Conservation (phyloP, 2,113 vertebrate genomes). For the Stigmatopora argus region DNA sequence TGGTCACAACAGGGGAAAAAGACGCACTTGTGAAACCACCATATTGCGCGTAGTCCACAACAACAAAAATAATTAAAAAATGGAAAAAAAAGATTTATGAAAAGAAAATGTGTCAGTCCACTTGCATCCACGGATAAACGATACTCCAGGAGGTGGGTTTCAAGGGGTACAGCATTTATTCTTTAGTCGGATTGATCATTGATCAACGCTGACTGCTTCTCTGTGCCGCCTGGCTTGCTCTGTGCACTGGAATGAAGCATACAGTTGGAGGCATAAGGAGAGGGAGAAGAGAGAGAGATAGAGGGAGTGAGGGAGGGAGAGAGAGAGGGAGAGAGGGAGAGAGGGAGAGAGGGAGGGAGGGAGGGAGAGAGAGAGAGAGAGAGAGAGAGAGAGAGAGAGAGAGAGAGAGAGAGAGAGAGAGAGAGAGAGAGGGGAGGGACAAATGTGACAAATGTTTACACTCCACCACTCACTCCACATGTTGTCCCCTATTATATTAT, state of each 20-base stretch:
- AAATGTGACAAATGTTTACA: too few species aligned
- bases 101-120: conserved; percentile 22
- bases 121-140: conserved; percentile 31
- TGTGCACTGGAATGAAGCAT: conserved; percentile 67
- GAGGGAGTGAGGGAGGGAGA: conserved; percentile 2
- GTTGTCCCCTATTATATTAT: conserved; percentile 26
- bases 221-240: conserved; percentile 53
- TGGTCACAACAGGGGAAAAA: conserved; percentile 28
- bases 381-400: background rate
- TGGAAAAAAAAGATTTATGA: background rate
- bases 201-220: conserved; percentile 41
- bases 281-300: background rate
- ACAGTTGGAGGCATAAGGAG: conserved; percentile 43
- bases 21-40: conserved; percentile 36
- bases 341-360: too few species aligned
- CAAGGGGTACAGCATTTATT: conserved; percentile 49
- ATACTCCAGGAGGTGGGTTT: conserved; percentile 40
- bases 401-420: conserved; percentile 18
- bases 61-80: background rate
- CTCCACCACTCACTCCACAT: conserved; percentile 27
- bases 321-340: background rate
- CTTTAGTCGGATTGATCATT: conserved; percentile 63
- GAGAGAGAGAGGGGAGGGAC: background rate
- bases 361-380: conserved; percentile 18
- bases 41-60: conserved; percentile 42